Evolutionary conservation across 2,113 vertebrate species (phyloP), one percentile per base, ranked within the genome.

Genomic region (Austrofundulus limnaeus): DNA sequence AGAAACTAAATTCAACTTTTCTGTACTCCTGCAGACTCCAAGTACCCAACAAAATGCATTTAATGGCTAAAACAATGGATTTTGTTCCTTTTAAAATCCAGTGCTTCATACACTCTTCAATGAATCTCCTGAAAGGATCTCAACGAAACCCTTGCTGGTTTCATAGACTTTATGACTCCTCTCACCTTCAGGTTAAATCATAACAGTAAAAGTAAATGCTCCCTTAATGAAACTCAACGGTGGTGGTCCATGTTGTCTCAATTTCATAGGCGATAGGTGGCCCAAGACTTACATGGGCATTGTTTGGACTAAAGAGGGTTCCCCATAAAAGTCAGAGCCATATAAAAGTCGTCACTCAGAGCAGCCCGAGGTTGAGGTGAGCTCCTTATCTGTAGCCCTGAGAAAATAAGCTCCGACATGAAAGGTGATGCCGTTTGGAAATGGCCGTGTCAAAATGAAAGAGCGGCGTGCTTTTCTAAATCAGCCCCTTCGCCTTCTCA

Each of bases 391-490:
- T 28, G n/a, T 52, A 77, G 70, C 66, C 81, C 75, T 70, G 70
- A 85, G 84, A 89, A n/a, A 82, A 84, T 78, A 83, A 69, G 69
- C 72, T 6, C 13, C 58, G 19, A 84, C 75, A 85, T 88, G 83
- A 89, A 89, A 90, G 88, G 72, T 87, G 79, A 88, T 80, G 66
- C 68, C 70, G 82, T 85, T 82, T 87, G 84, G 76, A 87, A 88
- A 86, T 62, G 72, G 49, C 59, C 24, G 80, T 81, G 82, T 85
- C 71, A 78, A 91, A 89, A 91, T 91, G 85, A 92, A 75, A 92
- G 85, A 86, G 84, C 17, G 5, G 48, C 12, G 73, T 66, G 49
- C 78, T 84, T 88, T 81, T 85, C n/a, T 72, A 84, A 85, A 88
- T 78, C 78, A 75, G 54, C 42, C 64, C 60, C 17, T 60, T 52